A percentile compares a stretch with the other conserved stretches of the same genome.
phyloP scores from a whole-genome alignment of 2,113 vertebrate species.

The Arvicanthis niloticus region DNA sequence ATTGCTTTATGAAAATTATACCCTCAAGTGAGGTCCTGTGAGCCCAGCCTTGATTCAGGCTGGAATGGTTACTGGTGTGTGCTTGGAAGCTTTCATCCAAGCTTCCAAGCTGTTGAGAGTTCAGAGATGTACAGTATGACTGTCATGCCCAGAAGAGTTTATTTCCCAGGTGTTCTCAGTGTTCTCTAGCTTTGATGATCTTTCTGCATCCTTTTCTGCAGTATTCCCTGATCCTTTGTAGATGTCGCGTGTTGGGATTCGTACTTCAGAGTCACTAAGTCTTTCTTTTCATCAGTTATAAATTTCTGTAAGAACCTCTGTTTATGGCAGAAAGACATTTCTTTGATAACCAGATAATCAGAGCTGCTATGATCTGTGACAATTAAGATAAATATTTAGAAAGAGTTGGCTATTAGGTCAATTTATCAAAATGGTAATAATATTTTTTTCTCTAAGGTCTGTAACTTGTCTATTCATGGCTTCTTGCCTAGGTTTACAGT shows the following conservation, averaged over 20 bases:
- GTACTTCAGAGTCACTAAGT: background rate
- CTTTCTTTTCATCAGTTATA: background rate
- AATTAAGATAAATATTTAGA: background rate
- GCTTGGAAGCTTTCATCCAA: background rate
- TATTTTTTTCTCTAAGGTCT: background rate
- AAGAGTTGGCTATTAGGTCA: background rate
- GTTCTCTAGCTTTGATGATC: background rate
- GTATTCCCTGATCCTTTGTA: background rate
- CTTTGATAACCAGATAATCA: background rate
- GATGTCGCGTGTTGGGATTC: background rate
- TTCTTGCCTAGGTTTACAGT: background rate
- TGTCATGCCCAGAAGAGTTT: background rate
- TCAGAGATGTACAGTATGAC: too few relatives aligned
- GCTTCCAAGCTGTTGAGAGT: background rate
- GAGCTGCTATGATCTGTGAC: background rate
- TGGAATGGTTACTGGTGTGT: background rate
- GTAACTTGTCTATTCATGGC: too few relatives aligned
- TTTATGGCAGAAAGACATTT: background rate
- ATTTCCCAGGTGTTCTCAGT: background rate
- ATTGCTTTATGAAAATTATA: background rate
- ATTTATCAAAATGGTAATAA: background rate
- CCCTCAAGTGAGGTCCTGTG: background rate
- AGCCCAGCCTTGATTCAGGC: background rate
- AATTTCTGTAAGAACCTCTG: background rate
- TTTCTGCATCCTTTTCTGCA: background rate